Evolutionary conservation across 2,797 vertebrate species (phyloP), one percentile per base, ranked within the genome.

Genomic region (Chlorospingus semifuscus): DNA sequence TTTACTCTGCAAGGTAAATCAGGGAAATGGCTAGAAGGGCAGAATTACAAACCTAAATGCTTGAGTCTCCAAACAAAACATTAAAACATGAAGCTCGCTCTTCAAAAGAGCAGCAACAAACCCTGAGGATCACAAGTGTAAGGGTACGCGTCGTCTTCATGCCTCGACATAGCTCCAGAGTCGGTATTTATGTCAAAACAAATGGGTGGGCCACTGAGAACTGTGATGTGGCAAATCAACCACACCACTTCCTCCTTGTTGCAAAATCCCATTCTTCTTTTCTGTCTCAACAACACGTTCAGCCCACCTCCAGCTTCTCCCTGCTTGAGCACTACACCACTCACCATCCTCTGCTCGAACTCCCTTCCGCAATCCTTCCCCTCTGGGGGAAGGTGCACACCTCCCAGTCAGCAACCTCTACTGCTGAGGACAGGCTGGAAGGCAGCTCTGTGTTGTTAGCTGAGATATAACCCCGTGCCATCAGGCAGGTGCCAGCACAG

Each of bases 1-100:
- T 89, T 89, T 95, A 70, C 60, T 93, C 84, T 74, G 64, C 68
- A 83, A 89, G 75, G 82, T 76, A 80, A 77, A 92, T 56, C 87
- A 85, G 81, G 56, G 46, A 92, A 91, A 81, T 34, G 24, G 68
- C 64, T 64, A 55, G 71, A 80, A 80, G 78, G 90, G 83, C 80
- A 92, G 74, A 95, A 93, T 87, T 76, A 47, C 30, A 83, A 61
- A 81, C 39, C 69, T 81, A 49, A 79, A 87, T 20, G 30, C 65
- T 77, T 39, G 52, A 23, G 52, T 66, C 75, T 94, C 74, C 89
- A 76, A 90, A 82, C 52, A 89, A 93, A 94, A 68, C 44, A 80
- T 49, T 84, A 68, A 81, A 90, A 56, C 52, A 84, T 27, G 22
- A 53, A 84, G 56, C 24, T 82, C 23, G 39, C 22, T 66, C 81